Evolutionary conservation across 2,113 vertebrate species (phyloP).

Genomic region (Ramphastos sulfuratus): DNA sequence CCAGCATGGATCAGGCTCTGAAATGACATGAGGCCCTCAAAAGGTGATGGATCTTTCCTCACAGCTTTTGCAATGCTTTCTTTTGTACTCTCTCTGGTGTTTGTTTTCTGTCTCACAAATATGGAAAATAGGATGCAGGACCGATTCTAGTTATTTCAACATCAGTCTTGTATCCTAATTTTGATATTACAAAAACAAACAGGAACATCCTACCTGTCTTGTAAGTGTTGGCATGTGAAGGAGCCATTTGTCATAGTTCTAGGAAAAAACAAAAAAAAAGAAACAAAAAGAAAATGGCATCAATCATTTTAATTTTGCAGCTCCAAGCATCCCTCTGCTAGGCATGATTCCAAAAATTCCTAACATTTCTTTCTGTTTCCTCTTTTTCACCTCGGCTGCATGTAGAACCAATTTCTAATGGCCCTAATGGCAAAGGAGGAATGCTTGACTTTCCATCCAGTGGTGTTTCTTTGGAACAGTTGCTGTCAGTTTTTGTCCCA

Average conservation of each 20-base stretch:
- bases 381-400: slow-evolving; percentile 40
- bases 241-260: neutral
- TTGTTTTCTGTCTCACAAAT: slow-evolving; percentile 38
- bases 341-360: slow-evolving; percentile 42
- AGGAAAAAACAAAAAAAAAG: neutral
- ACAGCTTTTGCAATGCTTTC: neutral
- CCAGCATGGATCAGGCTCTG: slow-evolving; percentile 1
- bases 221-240: neutral
- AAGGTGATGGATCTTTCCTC: neutral
- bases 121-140: slow-evolving; percentile 19
- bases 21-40: slow-evolving; percentile 10
- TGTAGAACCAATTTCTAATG: slow-evolving; percentile 50
- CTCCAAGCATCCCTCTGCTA: slow-evolving; percentile 43
- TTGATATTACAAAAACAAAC: neutral
- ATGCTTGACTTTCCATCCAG: slow-evolving; percentile 72
- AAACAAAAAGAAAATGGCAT: neutral
- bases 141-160: neutral
- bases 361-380: slow-evolving; percentile 38
- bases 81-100: neutral
- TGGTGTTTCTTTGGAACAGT: slow-evolving; percentile 73
- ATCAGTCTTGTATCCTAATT: slow-evolving; percentile 29
- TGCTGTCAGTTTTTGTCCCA: slow-evolving; percentile 67
- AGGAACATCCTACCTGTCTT: slow-evolving; percentile 2
- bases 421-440: slow-evolving; percentile 32
- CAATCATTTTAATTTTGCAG: neutral